phyloP scores from a whole-genome alignment of 2,888 invertebrate genomes.

The Temnothorax ravouxi region DNA sequence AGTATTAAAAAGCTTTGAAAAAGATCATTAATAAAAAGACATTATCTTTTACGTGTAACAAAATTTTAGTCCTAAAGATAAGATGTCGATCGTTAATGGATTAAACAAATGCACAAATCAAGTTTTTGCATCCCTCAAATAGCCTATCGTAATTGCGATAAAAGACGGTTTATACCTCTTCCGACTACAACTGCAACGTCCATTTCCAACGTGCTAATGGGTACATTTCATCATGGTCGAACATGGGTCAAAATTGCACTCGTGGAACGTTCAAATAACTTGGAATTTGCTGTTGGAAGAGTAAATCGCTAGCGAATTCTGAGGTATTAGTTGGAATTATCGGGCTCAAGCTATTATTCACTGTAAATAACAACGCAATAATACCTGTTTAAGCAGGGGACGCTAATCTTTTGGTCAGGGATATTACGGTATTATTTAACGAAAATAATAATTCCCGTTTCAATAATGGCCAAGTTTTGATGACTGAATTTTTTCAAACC shows the following conservation, averaged over 20 bases:
- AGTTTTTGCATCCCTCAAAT: constrained; percentile 16
- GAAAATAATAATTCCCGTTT: background rate
- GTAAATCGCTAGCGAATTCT: constrained; percentile 39
- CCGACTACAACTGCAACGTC: constrained; percentile 21
- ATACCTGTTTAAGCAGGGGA: constrained; percentile 3
- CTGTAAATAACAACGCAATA: constrained; percentile 29
- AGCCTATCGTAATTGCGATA: constrained; percentile 12
- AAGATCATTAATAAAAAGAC: background rate
- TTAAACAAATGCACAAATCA: constrained; percentile 15
- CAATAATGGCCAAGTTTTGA: background rate
- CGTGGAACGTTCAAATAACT: constrained; percentile 47
- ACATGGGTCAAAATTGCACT: constrained; percentile 47
- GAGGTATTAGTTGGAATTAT: constrained; percentile 34
- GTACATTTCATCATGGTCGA: constrained; percentile 44
- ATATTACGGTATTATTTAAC: constrained; percentile 17
- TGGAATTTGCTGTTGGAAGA: constrained; percentile 21
- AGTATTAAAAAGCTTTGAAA: background rate
- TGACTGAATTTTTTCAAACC: background rate
- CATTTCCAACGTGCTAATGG: constrained; percentile 47
- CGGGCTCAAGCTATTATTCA: constrained; percentile 27
- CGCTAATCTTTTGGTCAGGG: constrained; percentile 9
- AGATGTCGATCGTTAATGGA: background rate
- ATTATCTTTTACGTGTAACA: background rate
- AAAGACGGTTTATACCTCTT: constrained; percentile 13
- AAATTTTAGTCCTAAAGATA: background rate